Conservation (phyloP, 2,888 invertebrate genomes). For the Crossocerus cetratus region DNA sequence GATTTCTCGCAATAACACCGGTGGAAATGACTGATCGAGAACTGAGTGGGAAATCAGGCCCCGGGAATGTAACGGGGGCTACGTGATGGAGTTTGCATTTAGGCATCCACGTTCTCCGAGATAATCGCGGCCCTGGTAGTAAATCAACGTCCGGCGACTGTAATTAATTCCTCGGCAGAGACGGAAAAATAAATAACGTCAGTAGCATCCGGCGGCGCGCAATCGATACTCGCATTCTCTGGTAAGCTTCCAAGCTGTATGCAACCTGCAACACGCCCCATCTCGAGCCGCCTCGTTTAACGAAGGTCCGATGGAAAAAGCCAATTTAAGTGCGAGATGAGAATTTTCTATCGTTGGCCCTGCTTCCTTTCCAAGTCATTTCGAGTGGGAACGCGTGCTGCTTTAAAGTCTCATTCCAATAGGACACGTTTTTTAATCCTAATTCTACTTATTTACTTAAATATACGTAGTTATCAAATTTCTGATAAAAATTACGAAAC, state of each 20-base stretch:
- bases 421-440: too few species aligned
- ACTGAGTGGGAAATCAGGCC: neutral
- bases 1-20: too few species aligned
- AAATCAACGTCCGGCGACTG: slow-evolving; percentile 37
- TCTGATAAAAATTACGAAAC: too few species aligned
- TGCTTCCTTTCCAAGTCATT: too few species aligned
- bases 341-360: too few species aligned
- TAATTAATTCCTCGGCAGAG: slow-evolving; percentile 48
- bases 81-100: neutral
- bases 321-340: neutral
- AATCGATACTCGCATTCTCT: slow-evolving; percentile 47
- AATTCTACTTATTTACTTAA: too few species aligned
- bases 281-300: slow-evolving; percentile 11
- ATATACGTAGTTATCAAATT: too few species aligned
- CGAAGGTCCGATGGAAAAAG: slow-evolving; percentile 21
- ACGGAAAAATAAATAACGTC: slow-evolving; percentile 56
- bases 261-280: slow-evolving; percentile 9
- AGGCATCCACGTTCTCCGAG: neutral
- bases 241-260: slow-evolving; percentile 27
- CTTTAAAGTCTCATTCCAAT: too few species aligned
- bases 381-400: too few species aligned
- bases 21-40: too few species aligned
- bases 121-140: slow-evolving; percentile 23
- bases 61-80: neutral
- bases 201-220: slow-evolving; percentile 41